phyloP scores from a whole-genome alignment of 2,888 invertebrate genomes.

The Lamellibrachia columna region DNA sequence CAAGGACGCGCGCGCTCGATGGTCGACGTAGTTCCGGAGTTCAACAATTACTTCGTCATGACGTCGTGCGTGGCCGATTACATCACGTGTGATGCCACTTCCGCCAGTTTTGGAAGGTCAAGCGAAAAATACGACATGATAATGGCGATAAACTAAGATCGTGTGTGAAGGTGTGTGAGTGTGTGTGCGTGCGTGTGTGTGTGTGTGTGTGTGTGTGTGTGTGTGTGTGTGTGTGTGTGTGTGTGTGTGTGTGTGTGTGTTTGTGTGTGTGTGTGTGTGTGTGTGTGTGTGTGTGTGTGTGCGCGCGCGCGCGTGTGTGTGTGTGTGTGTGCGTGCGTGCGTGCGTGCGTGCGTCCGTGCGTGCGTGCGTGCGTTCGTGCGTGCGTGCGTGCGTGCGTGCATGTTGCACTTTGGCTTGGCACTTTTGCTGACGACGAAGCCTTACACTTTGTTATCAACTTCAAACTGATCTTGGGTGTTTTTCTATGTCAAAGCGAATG shows the following conservation, averaged over 20 bases:
- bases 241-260: conserved; percentile 19
- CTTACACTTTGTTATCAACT: too few relatives aligned
- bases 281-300: background rate
- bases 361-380: too few relatives aligned
- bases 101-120: background rate
- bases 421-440: too few relatives aligned
- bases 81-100: background rate
- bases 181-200: conserved; percentile 16
- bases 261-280: background rate
- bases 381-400: too few relatives aligned
- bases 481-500: too few relatives aligned
- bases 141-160: background rate
- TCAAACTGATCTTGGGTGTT: too few relatives aligned
- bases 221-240: conserved; percentile 24
- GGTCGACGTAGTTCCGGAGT: background rate
- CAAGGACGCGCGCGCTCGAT: background rate
- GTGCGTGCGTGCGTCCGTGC: background rate
- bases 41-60: background rate
- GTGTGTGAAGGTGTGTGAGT: background rate
- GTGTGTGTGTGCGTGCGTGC: background rate
- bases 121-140: background rate
- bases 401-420: too few relatives aligned
- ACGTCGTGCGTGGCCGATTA: background rate
- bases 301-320: background rate
- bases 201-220: conserved; percentile 16